Conservation (phyloP, 2,797 vertebrate genomes). For the Esox masquinongy region DNA sequence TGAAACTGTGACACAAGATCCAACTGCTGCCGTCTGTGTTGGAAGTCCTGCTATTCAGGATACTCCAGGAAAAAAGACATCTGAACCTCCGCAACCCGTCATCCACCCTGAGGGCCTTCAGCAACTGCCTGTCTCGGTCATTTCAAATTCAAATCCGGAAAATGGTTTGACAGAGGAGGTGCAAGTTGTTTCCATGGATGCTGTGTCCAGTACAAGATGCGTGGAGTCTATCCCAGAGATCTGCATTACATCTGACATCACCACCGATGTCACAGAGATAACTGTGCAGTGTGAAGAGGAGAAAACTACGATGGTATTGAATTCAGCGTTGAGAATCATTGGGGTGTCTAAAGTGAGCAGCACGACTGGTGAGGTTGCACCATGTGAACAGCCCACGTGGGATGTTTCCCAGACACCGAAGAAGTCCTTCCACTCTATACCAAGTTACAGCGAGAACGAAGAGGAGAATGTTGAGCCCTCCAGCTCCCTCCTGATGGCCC, state of each 20-base stretch:
- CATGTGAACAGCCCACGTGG: conserved; percentile 10
- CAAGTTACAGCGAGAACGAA: conserved; percentile 57
- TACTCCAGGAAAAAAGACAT: background rate
- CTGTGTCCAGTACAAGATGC: conserved; percentile 71
- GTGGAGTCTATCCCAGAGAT: conserved; percentile 60
- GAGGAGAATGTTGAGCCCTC: conserved; percentile 42
- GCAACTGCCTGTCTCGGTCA: conserved; percentile 20
- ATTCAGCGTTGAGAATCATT: conserved; percentile 35
- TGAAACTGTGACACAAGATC: conserved; percentile 23
- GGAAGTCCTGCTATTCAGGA: conserved; percentile 3
- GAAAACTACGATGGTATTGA: background rate
- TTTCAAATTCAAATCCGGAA: conserved; percentile 8
- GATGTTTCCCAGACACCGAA: conserved; percentile 40
- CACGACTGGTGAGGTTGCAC: background rate
- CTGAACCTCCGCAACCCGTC: conserved; percentile 2
- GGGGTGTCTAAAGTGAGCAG: conserved; percentile 62
- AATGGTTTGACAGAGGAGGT: conserved; percentile 14
- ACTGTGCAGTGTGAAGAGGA: conserved; percentile 16
- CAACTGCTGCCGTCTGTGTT: background rate
- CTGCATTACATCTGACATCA: conserved; percentile 56
- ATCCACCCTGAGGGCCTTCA: conserved; percentile 16
- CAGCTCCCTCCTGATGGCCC: conserved; percentile 54
- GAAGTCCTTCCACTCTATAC: conserved; percentile 58
- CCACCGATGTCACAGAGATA: conserved; percentile 49
- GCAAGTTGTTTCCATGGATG: conserved; percentile 45